phyloP scores from a whole-genome alignment of 2,888 invertebrate genomes.

The Agrypnus murinus region DNA sequence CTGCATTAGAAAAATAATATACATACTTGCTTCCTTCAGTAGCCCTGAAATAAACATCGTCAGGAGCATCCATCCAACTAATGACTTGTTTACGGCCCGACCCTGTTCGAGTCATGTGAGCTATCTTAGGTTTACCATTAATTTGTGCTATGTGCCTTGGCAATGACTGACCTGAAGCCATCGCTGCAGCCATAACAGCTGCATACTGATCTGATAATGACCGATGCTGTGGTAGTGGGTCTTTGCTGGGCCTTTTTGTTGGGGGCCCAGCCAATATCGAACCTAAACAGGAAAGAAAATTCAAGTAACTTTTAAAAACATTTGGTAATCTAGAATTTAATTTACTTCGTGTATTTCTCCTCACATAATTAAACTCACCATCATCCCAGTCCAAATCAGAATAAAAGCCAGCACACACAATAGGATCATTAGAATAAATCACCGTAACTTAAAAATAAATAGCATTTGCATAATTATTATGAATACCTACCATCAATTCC shows the following conservation, averaged over 20 bases:
- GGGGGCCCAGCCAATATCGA: slow-evolving; percentile 74
- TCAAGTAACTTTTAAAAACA: background rate
- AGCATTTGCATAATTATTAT: slow-evolving; percentile 9
- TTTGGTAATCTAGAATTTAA: background rate
- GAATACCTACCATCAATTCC: slow-evolving; percentile 87
- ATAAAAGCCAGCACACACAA: slow-evolving; percentile 75
- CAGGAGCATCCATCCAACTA: slow-evolving; percentile 98
- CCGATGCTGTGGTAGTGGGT: slow-evolving; percentile 71
- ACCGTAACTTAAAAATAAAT: slow-evolving; percentile 16
- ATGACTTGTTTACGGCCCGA: slow-evolving; percentile 91
- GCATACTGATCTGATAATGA: slow-evolving; percentile 79
- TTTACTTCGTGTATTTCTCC: background rate
- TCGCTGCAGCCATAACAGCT: slow-evolving; percentile 79
- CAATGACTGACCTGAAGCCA: slow-evolving; percentile 80
- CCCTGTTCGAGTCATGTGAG: slow-evolving; percentile 85
- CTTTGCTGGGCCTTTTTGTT: slow-evolving; percentile 88
- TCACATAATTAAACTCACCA: slow-evolving; percentile 70
- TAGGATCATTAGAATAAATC: slow-evolving; percentile 62
- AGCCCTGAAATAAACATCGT: slow-evolving; percentile 96
- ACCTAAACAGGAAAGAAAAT: slow-evolving; percentile 58
- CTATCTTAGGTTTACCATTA: slow-evolving; percentile 89
- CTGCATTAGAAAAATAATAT: no score
- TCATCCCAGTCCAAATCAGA: slow-evolving; percentile 79
- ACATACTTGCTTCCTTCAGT: slow-evolving; percentile 93
- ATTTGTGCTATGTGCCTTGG: slow-evolving; percentile 83